Evolutionary conservation across 2,888 invertebrate genomes (phyloP), one percentile per base, ranked within the genome.

Genomic region (Aethes cnicana): DNA sequence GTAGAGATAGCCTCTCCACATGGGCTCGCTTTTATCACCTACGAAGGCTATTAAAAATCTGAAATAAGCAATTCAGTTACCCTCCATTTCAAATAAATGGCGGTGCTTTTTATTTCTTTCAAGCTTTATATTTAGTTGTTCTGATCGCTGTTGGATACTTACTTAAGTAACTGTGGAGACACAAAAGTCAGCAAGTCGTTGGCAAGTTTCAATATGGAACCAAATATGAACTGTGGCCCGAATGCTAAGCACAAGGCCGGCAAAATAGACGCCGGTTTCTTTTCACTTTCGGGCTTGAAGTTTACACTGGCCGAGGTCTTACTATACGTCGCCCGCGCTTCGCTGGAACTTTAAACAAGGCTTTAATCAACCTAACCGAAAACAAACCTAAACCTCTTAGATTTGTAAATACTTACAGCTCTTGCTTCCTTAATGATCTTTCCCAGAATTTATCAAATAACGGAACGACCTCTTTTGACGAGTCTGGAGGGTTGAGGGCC

Each of bases 1-100:
- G 80, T 95, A 98, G 6, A 96, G 75, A 65, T 96, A 95, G 21
- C 98, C 98, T 76, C 95, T 95, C 98, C 98, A 98, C 65, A 91
- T 70, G 0, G 92, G 91, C 54, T 94, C 92, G 0, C 84, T 72
- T 25, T 74, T 61, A 36, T 83, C 80, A 62, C 91, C 89, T 4
- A 95, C 93, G 72, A 94, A 96, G 14, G 88, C 86, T 68, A 96
- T 96, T 44, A 96, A 86, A 56, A 93, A 82, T 63, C 95, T 94
- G 74, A 56, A 90, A 87, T 2, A 14, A 12, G 14, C 14, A 16
- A 16, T 9, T 12, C 23, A 25, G 5, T 1, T 16, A 23, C n/a
- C 16, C 3, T 8, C n/a, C 12, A n/a, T n/a, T n/a, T 16, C 8
- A 23, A n/a, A n/a, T n/a, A n/a, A n/a, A n/a, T n/a, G n/a, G n/a